phyloP scores from a whole-genome alignment of 2,113 vertebrate species.

The Oxygymnocypris stewartii region DNA sequence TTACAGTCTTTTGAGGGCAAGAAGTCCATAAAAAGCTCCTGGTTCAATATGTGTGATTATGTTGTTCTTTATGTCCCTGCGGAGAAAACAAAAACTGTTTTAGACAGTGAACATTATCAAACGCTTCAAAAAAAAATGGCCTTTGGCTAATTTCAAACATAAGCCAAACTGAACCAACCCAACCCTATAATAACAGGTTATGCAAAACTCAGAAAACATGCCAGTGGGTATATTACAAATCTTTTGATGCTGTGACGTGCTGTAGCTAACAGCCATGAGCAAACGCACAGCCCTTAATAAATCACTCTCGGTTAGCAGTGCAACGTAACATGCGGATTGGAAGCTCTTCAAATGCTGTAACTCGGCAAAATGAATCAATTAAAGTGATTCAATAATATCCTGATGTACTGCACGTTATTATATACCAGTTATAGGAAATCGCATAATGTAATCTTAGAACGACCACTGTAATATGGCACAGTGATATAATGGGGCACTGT shows the following conservation, averaged over 20 bases:
- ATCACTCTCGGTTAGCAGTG: background rate
- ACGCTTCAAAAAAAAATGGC: background rate
- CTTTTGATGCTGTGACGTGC: conserved; percentile 17
- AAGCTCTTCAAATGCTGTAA: background rate
- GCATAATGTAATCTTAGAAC: background rate
- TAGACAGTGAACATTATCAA: background rate
- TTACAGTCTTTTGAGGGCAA: conserved; percentile 92
- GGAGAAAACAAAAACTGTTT: conserved; percentile 46
- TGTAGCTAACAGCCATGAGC: background rate
- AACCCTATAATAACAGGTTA: conserved; percentile 36
- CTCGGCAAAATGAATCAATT: background rate
- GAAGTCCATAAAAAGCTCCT: conserved; percentile 89
- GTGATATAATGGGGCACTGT: background rate
- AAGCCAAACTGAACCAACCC: background rate
- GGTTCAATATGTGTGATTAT: conserved; percentile 90
- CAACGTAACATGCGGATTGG: conserved; percentile 5
- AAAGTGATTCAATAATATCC: conserved; percentile 11
- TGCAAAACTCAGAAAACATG: conserved; percentile 32
- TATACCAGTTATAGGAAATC: background rate
- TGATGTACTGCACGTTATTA: background rate
- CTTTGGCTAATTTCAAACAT: conserved; percentile 4
- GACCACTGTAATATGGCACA: background rate
- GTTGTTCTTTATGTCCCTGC: conserved; percentile 94
- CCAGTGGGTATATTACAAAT: conserved; percentile 22
- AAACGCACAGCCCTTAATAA: background rate